Base-by-base conservation (phyloP, 1,140 invertebrate genomes). In the Pygmarrhopalites habei region DNA sequence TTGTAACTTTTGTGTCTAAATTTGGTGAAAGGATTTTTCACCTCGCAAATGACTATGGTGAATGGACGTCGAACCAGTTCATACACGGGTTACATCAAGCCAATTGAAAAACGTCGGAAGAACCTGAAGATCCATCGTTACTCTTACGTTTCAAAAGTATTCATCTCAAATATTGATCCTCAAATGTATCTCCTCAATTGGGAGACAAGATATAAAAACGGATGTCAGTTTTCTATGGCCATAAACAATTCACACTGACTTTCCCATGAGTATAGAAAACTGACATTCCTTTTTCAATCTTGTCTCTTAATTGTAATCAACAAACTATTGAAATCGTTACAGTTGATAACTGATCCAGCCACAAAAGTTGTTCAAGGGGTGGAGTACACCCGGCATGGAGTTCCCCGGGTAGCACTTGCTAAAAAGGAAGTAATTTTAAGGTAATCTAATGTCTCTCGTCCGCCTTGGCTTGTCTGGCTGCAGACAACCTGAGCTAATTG, bases 391-490 rank as follows among this genome's bases (percentile, higher is more conserved):
- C 23, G 52, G 25, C 61, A 63, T 51, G 32, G 21, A 25, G 14
- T 23, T 19, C 30, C 51, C 5, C n/a, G 7, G 2, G 26, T 39
- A 29, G 61, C 39, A 17, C 2, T 25, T 47, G 61, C 61, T 5
- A 58, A 32, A 3, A 63, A 57, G 28, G 61, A 63, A 47, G 25
- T 63, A 15, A 63, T 63, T 41, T 17, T 63, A 17, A 32, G 26
- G 2, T n/a, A n/a, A n/a, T n/a, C n/a, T n/a, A n/a, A n/a, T n/a
- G n/a, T n/a, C n/a, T n/a, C n/a, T n/a, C n/a, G n/a, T n/a, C n/a
- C n/a, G n/a, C n/a, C n/a, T n/a, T n/a, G n/a, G n/a, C n/a, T n/a
- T n/a, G n/a, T n/a, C n/a, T n/a, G n/a, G n/a, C n/a, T n/a, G n/a
- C n/a, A n/a, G n/a, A n/a, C n/a, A n/a, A n/a, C n/a, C n/a, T n/a